Percentiles rank a stretch among this genome's conserved stretches.
phyloP scores from a whole-genome alignment of 1,140 invertebrate species.

The Ceratina calcarata region DNA sequence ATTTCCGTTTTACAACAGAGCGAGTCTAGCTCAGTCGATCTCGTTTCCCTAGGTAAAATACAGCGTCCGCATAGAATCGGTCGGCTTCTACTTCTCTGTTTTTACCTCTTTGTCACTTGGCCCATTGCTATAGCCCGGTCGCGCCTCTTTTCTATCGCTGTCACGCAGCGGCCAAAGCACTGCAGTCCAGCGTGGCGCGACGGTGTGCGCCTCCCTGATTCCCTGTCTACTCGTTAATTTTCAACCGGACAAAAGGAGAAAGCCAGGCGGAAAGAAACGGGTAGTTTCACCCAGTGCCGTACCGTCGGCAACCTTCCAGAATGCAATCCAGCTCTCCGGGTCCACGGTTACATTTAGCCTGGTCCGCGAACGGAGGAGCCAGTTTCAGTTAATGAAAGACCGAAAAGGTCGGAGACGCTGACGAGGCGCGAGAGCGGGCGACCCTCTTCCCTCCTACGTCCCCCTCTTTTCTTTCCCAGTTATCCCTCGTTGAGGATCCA shows the following conservation, averaged over 20 bases:
- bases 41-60: neutral
- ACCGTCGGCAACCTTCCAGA: slow-evolving; percentile 66
- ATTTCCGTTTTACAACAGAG: neutral
- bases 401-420: slow-evolving; percentile 66
- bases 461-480: slow-evolving; percentile 4
- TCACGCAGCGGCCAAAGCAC: neutral
- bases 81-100: neutral
- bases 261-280: slow-evolving; percentile 27
- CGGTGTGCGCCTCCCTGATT: slow-evolving; percentile 35
- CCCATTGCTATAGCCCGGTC: neutral
- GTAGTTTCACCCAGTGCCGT: slow-evolving; percentile 47
- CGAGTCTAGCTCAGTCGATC: neutral
- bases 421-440: slow-evolving; percentile 62
- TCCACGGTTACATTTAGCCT: slow-evolving; percentile 69
- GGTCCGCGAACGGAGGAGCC: slow-evolving; percentile 36
- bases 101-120: neutral
- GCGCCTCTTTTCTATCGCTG: slow-evolving; percentile 3
- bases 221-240: slow-evolving; percentile 61
- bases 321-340: slow-evolving; percentile 67
- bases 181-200: neutral
- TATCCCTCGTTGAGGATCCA: slow-evolving; percentile 16
- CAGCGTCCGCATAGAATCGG: neutral
- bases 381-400: slow-evolving; percentile 76
- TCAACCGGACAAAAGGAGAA: slow-evolving; percentile 37
- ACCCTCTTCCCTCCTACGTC: neutral